Base-by-base conservation (phyloP, 1,140 invertebrate genomes). In the Formica selysi region DNA sequence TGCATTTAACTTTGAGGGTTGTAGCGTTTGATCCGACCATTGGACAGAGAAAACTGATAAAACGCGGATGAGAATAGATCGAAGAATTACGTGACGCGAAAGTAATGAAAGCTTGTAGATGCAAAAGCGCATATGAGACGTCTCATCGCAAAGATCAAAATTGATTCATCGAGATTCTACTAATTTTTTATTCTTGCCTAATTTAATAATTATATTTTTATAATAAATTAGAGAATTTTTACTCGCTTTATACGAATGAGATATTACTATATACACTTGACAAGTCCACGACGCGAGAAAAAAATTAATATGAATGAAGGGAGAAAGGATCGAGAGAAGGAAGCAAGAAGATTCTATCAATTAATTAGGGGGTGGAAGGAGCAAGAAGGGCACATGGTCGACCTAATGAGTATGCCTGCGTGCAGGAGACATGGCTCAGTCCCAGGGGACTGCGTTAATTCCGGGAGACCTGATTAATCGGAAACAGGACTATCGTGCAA, bases 401-500 rank as follows among this genome's bases (percentile, higher is more conserved):
- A 32, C 74, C 70, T 89, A 86, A 83, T 86, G 84, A 87, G 71
- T 26, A 86, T 89, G 87, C 87, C 76, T 73, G 70, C 51, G 76
- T 78, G 88, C 81, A 91, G 84, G 88, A 80, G 44, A 90, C 87
- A 85, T 80, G 76, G 89, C 85, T 73, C 84, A 90, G 80, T 71
- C 88, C 80, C 90, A 76, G 87, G 87, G 90, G 90, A 90, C 91
- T 90, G 90, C 91, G 94, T 94, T 94, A 94, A 94, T 93, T 92
- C 93, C 88, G 85, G 85, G 88, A 91, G 88, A 93, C 87, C 93
- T 93, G 93, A 94, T 94, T 94, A 94, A 94, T 94, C 93, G 93
- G 92, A 93, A 93, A 93, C 91, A 91, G 94, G 92, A 92, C 92
- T 93, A 94, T 94, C 93, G 90, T 92, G 91, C 93, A 93, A 94